Percentiles rank a stretch among this genome's conserved stretches.
phyloP scores from a whole-genome alignment of 2,888 invertebrate genomes.

The Rhimphoctona megacephalus region DNA sequence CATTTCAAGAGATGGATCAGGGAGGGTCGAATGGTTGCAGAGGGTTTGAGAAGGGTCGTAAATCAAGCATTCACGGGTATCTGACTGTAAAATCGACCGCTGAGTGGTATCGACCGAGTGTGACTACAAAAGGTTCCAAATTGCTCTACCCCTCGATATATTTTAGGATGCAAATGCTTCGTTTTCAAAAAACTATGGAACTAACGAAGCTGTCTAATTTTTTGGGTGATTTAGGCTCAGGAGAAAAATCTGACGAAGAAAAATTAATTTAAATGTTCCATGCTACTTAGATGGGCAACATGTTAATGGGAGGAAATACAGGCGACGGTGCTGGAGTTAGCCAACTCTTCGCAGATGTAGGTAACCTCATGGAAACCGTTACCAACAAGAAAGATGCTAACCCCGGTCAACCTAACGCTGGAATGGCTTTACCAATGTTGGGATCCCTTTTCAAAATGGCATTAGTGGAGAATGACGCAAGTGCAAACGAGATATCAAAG shows the following conservation, averaged over 20 bases:
- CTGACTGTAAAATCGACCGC: no score
- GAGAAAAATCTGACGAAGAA: background rate
- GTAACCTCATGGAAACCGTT: conserved; percentile 75
- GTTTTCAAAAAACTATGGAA: no score
- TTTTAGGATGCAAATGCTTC: no score
- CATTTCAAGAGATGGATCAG: no score
- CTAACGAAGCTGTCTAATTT: background rate
- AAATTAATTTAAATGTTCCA: background rate
- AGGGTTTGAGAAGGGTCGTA: no score
- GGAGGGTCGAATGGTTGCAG: no score
- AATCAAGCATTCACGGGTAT: no score
- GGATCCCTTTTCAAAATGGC: conserved; percentile 75
- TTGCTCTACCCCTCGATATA: no score
- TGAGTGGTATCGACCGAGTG: no score
- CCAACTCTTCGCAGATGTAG: conserved; percentile 82
- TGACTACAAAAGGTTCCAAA: no score
- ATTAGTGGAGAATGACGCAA: conserved; percentile 53
- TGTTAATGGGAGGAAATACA: conserved; percentile 73
- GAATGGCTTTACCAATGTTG: conserved; percentile 77
- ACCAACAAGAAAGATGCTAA: conserved; percentile 70
- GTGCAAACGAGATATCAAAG: conserved; percentile 53
- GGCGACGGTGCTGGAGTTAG: conserved; percentile 70
- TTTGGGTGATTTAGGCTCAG: background rate
- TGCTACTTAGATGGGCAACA: conserved; percentile 71
- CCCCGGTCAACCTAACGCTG: conserved; percentile 65